Base-by-base conservation (phyloP, 2,113 vertebrate genomes). In the Antennarius striatus region DNA sequence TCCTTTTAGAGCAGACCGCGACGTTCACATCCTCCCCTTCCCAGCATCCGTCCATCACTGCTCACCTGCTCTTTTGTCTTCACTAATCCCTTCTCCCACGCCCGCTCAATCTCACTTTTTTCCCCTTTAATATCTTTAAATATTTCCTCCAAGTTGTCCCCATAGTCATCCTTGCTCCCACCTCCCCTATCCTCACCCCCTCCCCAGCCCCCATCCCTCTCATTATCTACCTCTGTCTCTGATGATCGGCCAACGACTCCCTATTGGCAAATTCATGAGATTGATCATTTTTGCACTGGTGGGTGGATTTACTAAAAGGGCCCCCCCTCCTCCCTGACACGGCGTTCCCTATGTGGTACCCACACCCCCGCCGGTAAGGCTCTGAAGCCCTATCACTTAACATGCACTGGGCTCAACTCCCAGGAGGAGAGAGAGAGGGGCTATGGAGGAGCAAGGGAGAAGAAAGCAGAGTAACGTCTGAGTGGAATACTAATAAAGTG, bases 401-500 rank as follows among this genome's bases (percentile, higher is more conserved):
- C 88, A 90, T 89, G 87, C 85, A 82, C 80, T 79, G 82, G 83
- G 79, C 79, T 84, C 71, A 55, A 79, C 85, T 81, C 88, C 87
- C 81, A 70, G 73, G 84, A 85, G 82, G 73, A 51, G 65, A 47
- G 40, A 42, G 60, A 47, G 52, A 48, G 69, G 56, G 56, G 45
- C 43, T 67, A 54, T 62, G 74, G 57, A 65, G 63, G 63, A 74
- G 77, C 30, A 42, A 53, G 58, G 56, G 56, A 81, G 76, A 75
- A 84, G 76, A 83, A 87, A 83, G 81, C 45, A 50, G 67, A 87
- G 76, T 56, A 54, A 7, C 32, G 39, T 68, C 79, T 79, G 85
- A 73, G 65, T 30, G 56, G 90, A 88, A 91, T 90, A 87, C 86
- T 90, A 89, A 92, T 90, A 84, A 82, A 70, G 72, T 45, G 43